Base-by-base conservation (phyloP, 2,888 invertebrate species). In the Tortricodes alternella region DNA sequence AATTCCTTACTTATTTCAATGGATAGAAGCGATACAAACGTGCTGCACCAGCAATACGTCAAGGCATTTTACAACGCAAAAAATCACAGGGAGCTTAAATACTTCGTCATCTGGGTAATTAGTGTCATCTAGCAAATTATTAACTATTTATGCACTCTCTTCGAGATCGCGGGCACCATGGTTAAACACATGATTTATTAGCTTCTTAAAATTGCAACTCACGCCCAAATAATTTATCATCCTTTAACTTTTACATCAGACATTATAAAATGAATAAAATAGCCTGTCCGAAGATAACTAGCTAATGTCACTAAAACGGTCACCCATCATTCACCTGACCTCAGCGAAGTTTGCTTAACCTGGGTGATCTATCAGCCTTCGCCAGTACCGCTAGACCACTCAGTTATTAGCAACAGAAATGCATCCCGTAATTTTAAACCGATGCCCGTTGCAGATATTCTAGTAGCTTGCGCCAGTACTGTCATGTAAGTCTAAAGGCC, bases 321-420 rank as follows among this genome's bases (percentile, higher is more conserved):
- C 55, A 48, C 46, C 55, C 48, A 55, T 55, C 48, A 34, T 55
- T 35, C 34, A 18, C 35, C 46, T 49, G 55, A 43, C 48, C 55
- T 13, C 35, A 6, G 43, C 19, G n/a, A 46, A 41, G 55, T 48
- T 19, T 41, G 29, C 46, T 53, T 53, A 41, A 53, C 53, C 53
- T 19, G 46, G 2, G 53, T 18, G 44, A 53, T 53, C 53, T n/a
- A 53, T 53, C 53, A 53, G 39, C 5, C 34, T 46, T 29, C 27
- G 32, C 46, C 32, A 27, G 38, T 46, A 38, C 46, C 32, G 46
- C 34, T 39, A 46, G 32, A 29, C 44, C 44, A 18, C 24, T 7
- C 18, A n/a, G 44, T n/a, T 29, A 44, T 27, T 43, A 43, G 27
- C 18, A 18, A 11, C 18, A 43, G 24, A 43, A 43, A 43, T 27